Percentiles rank a stretch among this genome's conserved stretches.
Evolutionary conservation across 2,888 invertebrate species (phyloP).

Genomic region (Conops quadrifasciatus): DNA sequence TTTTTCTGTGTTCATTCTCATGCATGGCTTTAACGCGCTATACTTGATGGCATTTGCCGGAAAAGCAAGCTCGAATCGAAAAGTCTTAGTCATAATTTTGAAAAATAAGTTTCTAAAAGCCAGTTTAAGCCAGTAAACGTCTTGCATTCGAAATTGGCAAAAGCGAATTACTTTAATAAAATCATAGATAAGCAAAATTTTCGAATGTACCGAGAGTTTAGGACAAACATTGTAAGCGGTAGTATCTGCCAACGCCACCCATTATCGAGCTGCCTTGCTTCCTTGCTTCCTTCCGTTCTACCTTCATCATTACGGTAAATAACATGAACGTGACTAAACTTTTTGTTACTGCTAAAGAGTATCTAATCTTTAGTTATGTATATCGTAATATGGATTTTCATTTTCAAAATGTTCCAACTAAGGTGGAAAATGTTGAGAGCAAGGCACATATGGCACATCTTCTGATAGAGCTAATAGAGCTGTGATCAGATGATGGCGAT

Average conservation of each 20-base stretch:
- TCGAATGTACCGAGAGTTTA: constrained; percentile 40
- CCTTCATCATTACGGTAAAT: constrained; percentile 53
- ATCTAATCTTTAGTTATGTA: too few species aligned
- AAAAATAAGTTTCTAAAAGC: constrained; percentile 64
- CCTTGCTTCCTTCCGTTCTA: constrained; percentile 28
- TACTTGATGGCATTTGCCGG: not conserved
- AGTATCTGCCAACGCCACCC: constrained; percentile 29
- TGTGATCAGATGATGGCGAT: too few species aligned
- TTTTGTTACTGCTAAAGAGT: constrained; percentile 56
- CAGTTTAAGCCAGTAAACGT: constrained; percentile 59
- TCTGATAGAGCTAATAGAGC: too few species aligned
- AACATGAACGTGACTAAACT: constrained; percentile 62
- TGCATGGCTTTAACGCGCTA: too few species aligned
- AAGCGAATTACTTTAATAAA: constrained; percentile 23
- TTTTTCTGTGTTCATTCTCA: too few species aligned
- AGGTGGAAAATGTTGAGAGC: too few species aligned
- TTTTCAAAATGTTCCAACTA: too few species aligned
- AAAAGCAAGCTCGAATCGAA: not conserved
- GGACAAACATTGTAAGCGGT: not conserved
- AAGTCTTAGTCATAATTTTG: constrained; percentile 42
- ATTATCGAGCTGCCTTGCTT: not conserved
- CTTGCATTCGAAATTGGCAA: constrained; percentile 57
- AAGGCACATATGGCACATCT: too few species aligned
- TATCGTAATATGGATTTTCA: too few species aligned
- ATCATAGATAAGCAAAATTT: constrained; percentile 25